Conservation (phyloP, 2,797 vertebrate genomes). For the Megalops cyprinoides region DNA sequence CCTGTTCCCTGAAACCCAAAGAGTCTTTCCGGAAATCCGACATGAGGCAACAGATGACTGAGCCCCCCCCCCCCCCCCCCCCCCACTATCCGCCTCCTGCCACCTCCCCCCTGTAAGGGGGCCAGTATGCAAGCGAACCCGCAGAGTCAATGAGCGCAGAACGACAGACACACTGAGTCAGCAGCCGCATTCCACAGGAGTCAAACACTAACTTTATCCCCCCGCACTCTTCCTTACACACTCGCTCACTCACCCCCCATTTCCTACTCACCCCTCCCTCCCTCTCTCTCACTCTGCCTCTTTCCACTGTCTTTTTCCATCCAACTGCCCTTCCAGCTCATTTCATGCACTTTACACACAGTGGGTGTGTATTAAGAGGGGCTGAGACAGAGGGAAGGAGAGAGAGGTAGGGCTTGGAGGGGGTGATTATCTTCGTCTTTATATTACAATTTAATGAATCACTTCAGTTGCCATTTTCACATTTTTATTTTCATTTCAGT, state of each 20-base stretch:
- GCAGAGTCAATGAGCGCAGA: neutral
- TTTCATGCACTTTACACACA: neutral
- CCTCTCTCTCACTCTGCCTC: too few species aligned
- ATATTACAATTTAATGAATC: too few species aligned
- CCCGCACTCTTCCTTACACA: constrained; percentile 9
- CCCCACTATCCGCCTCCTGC: neutral
- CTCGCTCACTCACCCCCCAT: constrained; percentile 31
- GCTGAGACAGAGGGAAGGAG: neutral
- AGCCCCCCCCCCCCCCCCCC: neutral
- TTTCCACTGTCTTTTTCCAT: constrained; percentile 15
- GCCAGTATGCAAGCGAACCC: constrained; percentile 64
- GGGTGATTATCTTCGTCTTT: too few species aligned
- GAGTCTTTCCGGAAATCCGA: constrained; percentile 69
- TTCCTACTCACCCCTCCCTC: constrained; percentile 39
- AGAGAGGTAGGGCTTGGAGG: too few species aligned
- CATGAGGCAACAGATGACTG: constrained; percentile 65
- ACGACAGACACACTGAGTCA: constrained; percentile 40
- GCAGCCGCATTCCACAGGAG: constrained; percentile 44
- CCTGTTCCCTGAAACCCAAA: constrained; percentile 62
- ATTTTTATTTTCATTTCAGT: too few species aligned
- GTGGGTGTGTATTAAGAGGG: neutral
- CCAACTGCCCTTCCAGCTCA: neutral
- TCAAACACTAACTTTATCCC: constrained; percentile 37
- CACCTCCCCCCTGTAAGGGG: constrained; percentile 41
- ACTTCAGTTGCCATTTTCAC: too few species aligned